phyloP scores from a whole-genome alignment of 2,113 vertebrate species.

The Argyrosomus japonicus region DNA sequence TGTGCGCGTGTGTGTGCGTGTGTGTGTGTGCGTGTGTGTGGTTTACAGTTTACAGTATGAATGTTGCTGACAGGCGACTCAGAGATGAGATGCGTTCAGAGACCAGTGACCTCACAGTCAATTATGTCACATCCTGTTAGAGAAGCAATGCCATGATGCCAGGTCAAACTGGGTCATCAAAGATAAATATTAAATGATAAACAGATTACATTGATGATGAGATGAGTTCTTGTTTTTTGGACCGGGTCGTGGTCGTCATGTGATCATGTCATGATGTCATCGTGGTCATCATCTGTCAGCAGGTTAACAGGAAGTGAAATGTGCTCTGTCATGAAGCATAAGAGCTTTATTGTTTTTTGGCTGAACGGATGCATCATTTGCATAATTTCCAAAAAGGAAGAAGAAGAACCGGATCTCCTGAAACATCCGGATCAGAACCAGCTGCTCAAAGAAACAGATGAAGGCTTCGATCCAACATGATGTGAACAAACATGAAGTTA shows the following conservation, averaged over 20 bases:
- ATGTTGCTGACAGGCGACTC: slow-evolving; percentile 11
- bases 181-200: too few relatives aligned
- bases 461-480: too few relatives aligned
- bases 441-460: background rate
- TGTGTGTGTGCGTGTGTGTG: too few relatives aligned
- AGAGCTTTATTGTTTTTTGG: slow-evolving; percentile 43
- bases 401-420: background rate
- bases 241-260: slow-evolving; percentile 28
- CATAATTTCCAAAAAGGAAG: slow-evolving; percentile 17
- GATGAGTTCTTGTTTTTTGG: slow-evolving; percentile 25
- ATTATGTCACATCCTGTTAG: background rate
- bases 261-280: background rate
- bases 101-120: background rate
- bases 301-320: slow-evolving; percentile 36
- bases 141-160: background rate
- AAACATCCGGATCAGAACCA: background rate
- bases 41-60: too few relatives aligned
- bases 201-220: too few relatives aligned
- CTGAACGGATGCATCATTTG: slow-evolving; percentile 34
- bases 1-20: too few relatives aligned
- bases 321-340: slow-evolving; percentile 20
- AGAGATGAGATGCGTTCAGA: slow-evolving; percentile 3
- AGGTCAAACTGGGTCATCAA: background rate
- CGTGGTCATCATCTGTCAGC: slow-evolving; percentile 34
- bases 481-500: too few relatives aligned